phyloP scores from a whole-genome alignment of 2,113 vertebrate species.

The Salvelinus fontinalis region DNA sequence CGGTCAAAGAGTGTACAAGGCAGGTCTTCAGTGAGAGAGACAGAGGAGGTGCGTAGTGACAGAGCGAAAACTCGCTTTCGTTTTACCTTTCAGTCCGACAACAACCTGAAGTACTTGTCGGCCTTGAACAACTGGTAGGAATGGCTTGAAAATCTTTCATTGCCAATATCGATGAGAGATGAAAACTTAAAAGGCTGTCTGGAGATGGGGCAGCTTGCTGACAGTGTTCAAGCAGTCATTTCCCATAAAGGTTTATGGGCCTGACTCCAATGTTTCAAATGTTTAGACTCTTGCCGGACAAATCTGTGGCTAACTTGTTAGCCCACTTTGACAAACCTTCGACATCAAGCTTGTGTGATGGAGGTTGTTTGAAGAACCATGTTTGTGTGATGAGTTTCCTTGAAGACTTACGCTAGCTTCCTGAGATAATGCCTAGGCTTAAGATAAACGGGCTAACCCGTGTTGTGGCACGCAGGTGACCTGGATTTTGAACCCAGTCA shows the following conservation, averaged over 20 bases:
- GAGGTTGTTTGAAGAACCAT: no score
- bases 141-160: constrained; percentile 9
- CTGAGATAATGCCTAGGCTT: no score
- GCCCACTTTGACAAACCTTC: background rate
- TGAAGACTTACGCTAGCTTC: no score
- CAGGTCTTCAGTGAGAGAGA: constrained; percentile 4
- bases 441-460: no score
- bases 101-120: background rate
- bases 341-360: background rate
- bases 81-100: background rate
- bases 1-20: background rate
- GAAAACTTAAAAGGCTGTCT: background rate
- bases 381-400: no score
- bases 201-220: background rate
- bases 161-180: constrained; percentile 5
- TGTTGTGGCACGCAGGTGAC: no score
- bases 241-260: background rate
- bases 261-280: background rate
- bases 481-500: no score
- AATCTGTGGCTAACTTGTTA: background rate
- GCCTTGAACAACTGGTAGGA: background rate
- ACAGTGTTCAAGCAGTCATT: background rate
- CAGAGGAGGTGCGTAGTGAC: background rate
- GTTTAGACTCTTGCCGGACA: background rate
- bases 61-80: background rate